Evolutionary conservation across 2,113 vertebrate species (phyloP), one percentile per base, ranked within the genome.

Genomic region (Tetrao urogallus): DNA sequence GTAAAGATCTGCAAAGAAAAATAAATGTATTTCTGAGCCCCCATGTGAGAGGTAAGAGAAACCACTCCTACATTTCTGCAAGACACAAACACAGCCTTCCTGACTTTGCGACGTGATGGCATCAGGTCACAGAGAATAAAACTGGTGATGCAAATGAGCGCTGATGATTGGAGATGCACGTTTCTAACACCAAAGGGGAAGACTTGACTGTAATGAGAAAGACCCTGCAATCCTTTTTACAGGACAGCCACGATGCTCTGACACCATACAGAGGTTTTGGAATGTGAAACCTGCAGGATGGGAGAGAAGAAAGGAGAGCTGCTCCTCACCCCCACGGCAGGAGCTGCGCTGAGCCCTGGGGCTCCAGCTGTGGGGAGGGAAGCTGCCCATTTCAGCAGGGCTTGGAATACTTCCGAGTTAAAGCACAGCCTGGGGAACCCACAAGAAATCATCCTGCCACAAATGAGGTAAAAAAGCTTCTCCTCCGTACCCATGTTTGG

Each of bases 401-500:
- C 2, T 10, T 28, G 58, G 21, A 4, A 28, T 54, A 40, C 10
- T 80, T 34, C 56, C 10, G 43, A 76, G 72, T 1, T 20, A 13
- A 43, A 76, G 52, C 57, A 60, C 45, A 4, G 21, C 47, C 82
- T 17, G 45, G 75, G 60, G 8, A 75, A 25, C 24, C 36, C 10
- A 1, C 15, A 30, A 69, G 56, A 32, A 79, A 66, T 6, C 22
- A 8, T 15, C 36, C 73, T 50, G 86, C 60, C 50, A n/a, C 14
- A 57, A 32, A 0, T 0, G 7, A 64, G 77, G 19, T 2, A 0
- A 19, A 67, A 6, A 1, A 40, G 28, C 76, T 83, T 27, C 50
- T 27, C 27, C 16, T 1, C 4, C 8, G 10, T 2, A 0, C 0
- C 16, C 11, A 17, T 30, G 19, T 13, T 13, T 7, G 38, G 6